phyloP scores from a whole-genome alignment of 1,140 invertebrate species.

The Arctopsyche grandis region DNA sequence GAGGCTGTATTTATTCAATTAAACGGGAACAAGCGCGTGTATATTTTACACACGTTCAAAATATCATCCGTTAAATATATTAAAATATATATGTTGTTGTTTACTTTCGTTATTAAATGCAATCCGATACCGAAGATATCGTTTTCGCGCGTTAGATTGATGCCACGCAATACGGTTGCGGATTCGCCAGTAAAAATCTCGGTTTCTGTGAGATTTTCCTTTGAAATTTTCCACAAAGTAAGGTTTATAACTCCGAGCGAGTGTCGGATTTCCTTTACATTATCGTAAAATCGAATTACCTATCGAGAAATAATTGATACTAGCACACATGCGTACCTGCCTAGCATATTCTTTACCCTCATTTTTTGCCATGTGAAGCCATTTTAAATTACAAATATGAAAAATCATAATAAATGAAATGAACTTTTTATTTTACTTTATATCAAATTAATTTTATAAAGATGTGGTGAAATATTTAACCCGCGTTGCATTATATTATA shows the following conservation, averaged over 20 bases:
- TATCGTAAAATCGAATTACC: neutral
- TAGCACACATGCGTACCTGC: too few relatives aligned
- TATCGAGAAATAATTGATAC: too few relatives aligned
- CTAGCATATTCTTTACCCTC: too few relatives aligned
- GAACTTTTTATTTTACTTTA: too few relatives aligned
- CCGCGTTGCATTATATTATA: too few relatives aligned
- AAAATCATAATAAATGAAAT: too few relatives aligned
- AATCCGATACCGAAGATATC: neutral
- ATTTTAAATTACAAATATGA: too few relatives aligned
- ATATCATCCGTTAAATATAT: neutral
- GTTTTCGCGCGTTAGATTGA: constrained; percentile 5
- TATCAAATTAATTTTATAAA: too few relatives aligned
- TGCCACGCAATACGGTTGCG: neutral
- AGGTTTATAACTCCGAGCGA: neutral
- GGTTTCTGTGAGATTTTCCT: neutral
- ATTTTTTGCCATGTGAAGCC: too few relatives aligned
- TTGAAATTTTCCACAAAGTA: neutral
- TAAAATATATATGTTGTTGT: neutral
- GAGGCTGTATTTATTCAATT: constrained; percentile 25
- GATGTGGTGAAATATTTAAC: too few relatives aligned
- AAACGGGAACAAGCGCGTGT: neutral
- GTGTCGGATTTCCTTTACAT: neutral
- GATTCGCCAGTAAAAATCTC: neutral
- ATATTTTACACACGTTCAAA: neutral
- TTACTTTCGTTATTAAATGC: neutral